A percentile compares a stretch with the other conserved stretches of the same genome.
These are phyloP conservation scores for Carabus problematicus DNA, from an alignment of 2,888 invertebrate species.

Conservation along the genomic window DNA sequence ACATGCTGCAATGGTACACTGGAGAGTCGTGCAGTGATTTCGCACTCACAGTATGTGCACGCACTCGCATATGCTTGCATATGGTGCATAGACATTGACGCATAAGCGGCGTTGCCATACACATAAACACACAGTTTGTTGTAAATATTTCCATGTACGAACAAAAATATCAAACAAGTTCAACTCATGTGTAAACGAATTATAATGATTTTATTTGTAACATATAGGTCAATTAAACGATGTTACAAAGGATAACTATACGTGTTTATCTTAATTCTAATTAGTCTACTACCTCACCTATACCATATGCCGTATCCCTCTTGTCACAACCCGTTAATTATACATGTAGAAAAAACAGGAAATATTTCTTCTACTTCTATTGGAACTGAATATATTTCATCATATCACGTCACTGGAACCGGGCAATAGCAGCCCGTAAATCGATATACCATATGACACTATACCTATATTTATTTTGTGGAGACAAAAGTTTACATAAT, in stretches of 20 bases:
- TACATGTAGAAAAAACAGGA: too few relatives aligned
- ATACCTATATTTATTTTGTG: too few relatives aligned
- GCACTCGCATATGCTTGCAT: neutral
- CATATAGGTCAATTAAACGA: slow-evolving; percentile 43
- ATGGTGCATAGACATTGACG: neutral
- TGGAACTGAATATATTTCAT: too few relatives aligned
- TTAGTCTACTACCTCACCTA: too few relatives aligned
- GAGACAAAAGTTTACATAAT: too few relatives aligned
- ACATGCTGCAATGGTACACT: neutral
- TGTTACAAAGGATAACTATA: slow-evolving; percentile 32
- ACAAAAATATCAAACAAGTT: slow-evolving; percentile 40
- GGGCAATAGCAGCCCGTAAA: too few relatives aligned
- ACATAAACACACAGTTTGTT: slow-evolving; percentile 30
- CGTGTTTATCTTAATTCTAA: too few relatives aligned
- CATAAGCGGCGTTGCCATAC: neutral
- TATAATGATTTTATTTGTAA: slow-evolving; percentile 41
- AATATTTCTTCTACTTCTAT: too few relatives aligned
- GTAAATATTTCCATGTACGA: slow-evolving; percentile 42
- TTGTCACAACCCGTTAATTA: too few relatives aligned
- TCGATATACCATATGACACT: too few relatives aligned
- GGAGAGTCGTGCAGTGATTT: neutral
- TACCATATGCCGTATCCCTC: too few relatives aligned
- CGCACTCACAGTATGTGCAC: slow-evolving; percentile 8
- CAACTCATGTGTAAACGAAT: slow-evolving; percentile 40
- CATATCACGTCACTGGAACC: too few relatives aligned